Conservation (phyloP, 2,113 vertebrate species). For the Anguilla japonica region DNA sequence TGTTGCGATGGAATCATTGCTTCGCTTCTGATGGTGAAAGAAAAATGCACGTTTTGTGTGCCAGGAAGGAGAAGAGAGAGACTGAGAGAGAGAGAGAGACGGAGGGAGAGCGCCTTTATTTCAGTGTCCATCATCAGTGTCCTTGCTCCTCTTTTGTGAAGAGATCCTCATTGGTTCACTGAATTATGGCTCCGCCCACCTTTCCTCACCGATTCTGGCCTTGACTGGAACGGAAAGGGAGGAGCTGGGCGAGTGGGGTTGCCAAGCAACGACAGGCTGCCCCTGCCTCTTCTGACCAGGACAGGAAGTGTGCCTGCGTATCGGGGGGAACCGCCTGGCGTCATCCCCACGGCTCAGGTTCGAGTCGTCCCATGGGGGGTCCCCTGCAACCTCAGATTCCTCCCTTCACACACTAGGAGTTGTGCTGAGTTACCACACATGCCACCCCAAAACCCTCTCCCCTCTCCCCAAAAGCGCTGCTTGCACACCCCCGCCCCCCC, state of each 20-base stretch:
- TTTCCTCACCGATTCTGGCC: conserved; percentile 28
- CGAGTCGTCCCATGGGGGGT: conserved; percentile 30
- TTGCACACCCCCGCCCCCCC: too few relatives aligned
- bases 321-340: neutral
- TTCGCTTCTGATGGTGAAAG: conserved; percentile 40
- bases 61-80: conserved; percentile 61
- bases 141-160: conserved; percentile 47
- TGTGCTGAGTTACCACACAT: neutral
- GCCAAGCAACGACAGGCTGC: conserved; percentile 14
- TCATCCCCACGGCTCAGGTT: neutral
- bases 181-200: conserved; percentile 9
- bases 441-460: neutral
- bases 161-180: conserved; percentile 44
- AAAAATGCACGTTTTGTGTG: conserved; percentile 44
- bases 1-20: conserved; percentile 70
- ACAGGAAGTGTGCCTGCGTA: conserved; percentile 2
- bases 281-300: conserved; percentile 33
- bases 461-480: too few relatives aligned
- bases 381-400: conserved; percentile 29
- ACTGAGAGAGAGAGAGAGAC: conserved; percentile 25
- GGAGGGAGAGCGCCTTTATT: conserved; percentile 40
- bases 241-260: neutral
- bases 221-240: conserved; percentile 7
- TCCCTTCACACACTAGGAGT: conserved; percentile 13
- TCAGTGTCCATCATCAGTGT: conserved; percentile 55